Evolutionary conservation across 2,113 vertebrate genomes (phyloP).

Genomic region (Fukomys damarensis): DNA sequence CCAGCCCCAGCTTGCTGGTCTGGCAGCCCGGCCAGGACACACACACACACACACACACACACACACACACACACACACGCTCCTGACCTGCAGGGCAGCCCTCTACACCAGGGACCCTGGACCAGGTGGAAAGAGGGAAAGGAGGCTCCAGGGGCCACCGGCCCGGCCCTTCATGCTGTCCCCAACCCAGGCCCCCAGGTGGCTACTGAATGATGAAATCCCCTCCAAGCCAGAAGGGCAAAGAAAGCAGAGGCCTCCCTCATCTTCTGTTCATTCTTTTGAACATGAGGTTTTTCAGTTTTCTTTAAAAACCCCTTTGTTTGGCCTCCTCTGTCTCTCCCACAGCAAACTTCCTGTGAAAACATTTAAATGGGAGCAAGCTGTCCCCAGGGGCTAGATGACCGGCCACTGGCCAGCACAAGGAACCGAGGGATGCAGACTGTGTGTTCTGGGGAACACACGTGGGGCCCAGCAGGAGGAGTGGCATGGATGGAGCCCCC

Average conservation of each 20-base stretch:
- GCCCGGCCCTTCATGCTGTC: neutral
- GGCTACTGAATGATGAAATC: too few species aligned
- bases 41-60: neutral
- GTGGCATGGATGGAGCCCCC: too few species aligned
- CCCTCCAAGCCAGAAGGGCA: neutral
- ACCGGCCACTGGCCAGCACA: neutral
- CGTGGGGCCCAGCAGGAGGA: rapidly evolving
- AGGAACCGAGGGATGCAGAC: too few species aligned
- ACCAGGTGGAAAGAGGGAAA: rapidly evolving
- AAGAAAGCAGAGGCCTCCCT: neutral
- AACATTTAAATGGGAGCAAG: neutral
- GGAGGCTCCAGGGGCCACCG: neutral
- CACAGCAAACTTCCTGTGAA: neutral
- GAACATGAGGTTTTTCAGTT: neutral
- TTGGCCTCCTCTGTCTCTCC: neutral
- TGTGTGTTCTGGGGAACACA: too few species aligned
- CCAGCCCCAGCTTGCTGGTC: neutral
- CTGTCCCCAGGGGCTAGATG: rapidly evolving
- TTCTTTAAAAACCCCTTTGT: neutral
- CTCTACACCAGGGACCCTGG: neutral
- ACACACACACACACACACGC: neutral
- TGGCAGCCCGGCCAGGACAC: neutral
- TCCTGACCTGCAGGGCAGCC: neutral
- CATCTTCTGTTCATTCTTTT: neutral
- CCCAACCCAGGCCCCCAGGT: neutral